Conservation (phyloP, 2,888 invertebrate species). For the Cheilosia vulpina region DNA sequence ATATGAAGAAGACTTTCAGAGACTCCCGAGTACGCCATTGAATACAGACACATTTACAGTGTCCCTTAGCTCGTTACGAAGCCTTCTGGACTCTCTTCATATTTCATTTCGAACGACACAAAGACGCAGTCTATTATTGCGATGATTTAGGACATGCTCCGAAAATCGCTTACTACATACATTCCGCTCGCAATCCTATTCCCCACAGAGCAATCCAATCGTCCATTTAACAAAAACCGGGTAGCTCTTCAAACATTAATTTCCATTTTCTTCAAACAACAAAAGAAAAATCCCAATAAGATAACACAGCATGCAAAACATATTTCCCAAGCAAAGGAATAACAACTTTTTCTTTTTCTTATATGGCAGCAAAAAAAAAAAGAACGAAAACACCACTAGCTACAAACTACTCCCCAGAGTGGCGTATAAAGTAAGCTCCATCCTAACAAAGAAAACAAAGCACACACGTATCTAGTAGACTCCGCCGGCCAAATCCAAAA, state of each 20-base stretch:
- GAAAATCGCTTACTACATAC: neutral
- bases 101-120: neutral
- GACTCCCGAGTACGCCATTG: too few species aligned
- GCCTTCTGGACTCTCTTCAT: neutral
- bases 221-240: conserved; percentile 8
- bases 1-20: too few species aligned
- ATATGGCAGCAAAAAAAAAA: neutral
- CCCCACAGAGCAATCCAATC: conserved; percentile 49
- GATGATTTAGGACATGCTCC: neutral
- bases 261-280: conserved; percentile 46
- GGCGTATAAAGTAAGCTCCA: conserved; percentile 45
- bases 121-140: neutral
- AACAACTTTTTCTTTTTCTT: conserved; percentile 18
- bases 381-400: neutral
- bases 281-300: conserved; percentile 24
- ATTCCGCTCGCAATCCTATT: neutral
- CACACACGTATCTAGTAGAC: neutral
- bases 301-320: conserved; percentile 57
- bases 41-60: too few species aligned
- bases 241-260: conserved; percentile 42
- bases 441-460: conserved; percentile 36
- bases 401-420: conserved; percentile 65
- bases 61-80: neutral
- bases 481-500: conserved; percentile 35
- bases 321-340: conserved; percentile 25